Conservation (phyloP, 2,888 invertebrate species). For the Xiphydria camelus region DNA sequence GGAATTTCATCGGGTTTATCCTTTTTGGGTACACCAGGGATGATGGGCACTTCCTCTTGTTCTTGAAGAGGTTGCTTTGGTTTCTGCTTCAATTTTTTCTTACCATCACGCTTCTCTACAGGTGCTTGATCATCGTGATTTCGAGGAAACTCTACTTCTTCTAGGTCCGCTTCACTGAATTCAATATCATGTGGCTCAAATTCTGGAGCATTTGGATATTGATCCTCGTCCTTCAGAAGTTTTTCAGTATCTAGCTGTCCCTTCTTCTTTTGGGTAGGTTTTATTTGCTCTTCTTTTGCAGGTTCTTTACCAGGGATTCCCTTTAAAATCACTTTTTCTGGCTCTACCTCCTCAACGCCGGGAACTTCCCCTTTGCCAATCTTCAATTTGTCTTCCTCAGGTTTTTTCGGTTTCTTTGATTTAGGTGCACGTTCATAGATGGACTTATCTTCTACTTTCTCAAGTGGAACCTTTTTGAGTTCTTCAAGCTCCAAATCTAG, state of each 20-base stretch:
- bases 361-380: conserved; percentile 61
- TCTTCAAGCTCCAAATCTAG: conserved; percentile 53
- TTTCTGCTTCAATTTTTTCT: conserved; percentile 35
- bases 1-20: conserved; percentile 32
- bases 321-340: conserved; percentile 59
- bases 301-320: conserved; percentile 58
- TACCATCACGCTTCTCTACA: conserved; percentile 32
- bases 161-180: conserved; percentile 44
- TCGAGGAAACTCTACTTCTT: conserved; percentile 13
- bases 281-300: conserved; percentile 46
- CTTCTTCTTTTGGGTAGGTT: conserved; percentile 35
- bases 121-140: conserved; percentile 36
- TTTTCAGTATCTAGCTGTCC: conserved; percentile 22
- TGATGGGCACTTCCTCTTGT: conserved; percentile 1
- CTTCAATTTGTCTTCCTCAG: conserved; percentile 44
- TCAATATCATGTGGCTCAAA: conserved; percentile 52
- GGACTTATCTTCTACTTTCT: conserved; percentile 52
- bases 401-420: conserved; percentile 23
- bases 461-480: conserved; percentile 48
- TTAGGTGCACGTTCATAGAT: conserved; percentile 45
- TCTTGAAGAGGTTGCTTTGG: conserved; percentile 30
- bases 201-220: conserved; percentile 46
- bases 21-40: conserved; percentile 22
- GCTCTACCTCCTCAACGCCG: conserved; percentile 44
- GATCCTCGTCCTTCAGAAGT: conserved; percentile 9